These are phyloP conservation scores for Coptodon bakossiorum DNA, from an alignment of 2,113 vertebrate genomes.

Conservation along the genomic window DNA sequence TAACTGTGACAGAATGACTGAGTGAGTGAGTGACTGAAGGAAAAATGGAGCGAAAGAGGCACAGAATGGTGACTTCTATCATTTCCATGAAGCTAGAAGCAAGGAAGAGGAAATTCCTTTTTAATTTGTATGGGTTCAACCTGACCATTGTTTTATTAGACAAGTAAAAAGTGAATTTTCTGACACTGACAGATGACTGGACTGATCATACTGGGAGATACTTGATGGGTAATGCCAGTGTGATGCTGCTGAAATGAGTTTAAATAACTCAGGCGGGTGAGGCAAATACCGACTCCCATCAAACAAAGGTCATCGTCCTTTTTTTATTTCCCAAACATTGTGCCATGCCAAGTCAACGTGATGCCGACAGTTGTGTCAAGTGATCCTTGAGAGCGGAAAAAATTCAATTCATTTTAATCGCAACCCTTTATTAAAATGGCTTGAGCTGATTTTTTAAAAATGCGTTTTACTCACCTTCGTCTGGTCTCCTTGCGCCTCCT, in stretches of 20 bases:
- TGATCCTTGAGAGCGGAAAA: background rate
- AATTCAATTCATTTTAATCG: background rate
- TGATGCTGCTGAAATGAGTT: conserved; percentile 13
- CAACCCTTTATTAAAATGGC: background rate
- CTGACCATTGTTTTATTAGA: background rate
- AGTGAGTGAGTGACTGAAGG: background rate
- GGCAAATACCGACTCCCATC: background rate
- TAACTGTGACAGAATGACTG: conserved; percentile 45
- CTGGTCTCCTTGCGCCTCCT: background rate
- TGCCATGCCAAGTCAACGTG: background rate
- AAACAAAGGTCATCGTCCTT: conserved; percentile 24
- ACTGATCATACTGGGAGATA: background rate
- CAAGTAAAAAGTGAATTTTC: background rate
- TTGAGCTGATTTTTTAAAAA: background rate
- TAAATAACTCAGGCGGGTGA: conserved; percentile 32
- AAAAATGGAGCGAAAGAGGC: background rate
- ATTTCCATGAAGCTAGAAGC: background rate
- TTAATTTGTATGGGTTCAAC: background rate
- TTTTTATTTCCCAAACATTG: background rate
- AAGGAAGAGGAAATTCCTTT: background rate
- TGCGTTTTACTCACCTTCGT: conserved; percentile 25
- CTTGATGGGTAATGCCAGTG: background rate
- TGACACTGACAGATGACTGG: background rate
- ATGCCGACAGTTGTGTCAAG: background rate
- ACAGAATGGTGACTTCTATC: background rate